Conservation (phyloP, 2,797 vertebrate species). For the Brachyalestes nurse region DNA sequence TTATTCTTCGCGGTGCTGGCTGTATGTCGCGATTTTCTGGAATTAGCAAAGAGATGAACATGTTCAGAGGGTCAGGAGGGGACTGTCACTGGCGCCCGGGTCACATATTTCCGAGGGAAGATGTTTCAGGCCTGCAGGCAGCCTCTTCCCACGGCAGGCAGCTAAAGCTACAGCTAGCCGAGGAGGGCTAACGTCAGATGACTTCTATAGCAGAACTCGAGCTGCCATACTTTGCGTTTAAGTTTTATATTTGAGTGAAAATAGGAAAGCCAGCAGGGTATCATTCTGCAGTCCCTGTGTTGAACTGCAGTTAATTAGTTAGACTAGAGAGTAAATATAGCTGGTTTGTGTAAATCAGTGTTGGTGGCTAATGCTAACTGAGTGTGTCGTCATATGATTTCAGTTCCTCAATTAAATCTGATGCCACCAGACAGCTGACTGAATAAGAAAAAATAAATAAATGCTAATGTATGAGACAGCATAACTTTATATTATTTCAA, state of each 20-base stretch:
- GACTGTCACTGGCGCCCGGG: neutral
- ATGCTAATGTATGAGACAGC: neutral
- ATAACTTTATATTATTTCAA: neutral
- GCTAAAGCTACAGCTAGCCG: constrained; percentile 21
- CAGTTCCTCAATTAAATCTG: constrained; percentile 44
- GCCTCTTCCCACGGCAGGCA: neutral
- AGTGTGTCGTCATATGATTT: constrained; percentile 51
- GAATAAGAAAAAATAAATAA: neutral
- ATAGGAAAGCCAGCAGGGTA: neutral
- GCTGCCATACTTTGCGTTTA: neutral
- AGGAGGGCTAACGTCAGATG: constrained; percentile 43
- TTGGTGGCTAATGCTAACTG: neutral
- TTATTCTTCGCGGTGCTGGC: neutral
- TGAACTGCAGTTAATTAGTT: neutral
- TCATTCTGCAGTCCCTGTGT: neutral
- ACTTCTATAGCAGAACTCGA: neutral
- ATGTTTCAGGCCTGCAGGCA: constrained; percentile 16
- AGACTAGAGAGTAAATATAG: neutral
- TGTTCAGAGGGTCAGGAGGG: neutral
- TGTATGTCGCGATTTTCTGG: neutral
- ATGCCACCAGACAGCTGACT: neutral
- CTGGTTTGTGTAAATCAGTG: neutral
- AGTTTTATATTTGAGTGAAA: neutral
- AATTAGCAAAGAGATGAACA: neutral
- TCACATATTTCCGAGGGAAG: neutral